Conservation (phyloP, 1,140 invertebrate genomes). For the Drepana arcuata region DNA sequence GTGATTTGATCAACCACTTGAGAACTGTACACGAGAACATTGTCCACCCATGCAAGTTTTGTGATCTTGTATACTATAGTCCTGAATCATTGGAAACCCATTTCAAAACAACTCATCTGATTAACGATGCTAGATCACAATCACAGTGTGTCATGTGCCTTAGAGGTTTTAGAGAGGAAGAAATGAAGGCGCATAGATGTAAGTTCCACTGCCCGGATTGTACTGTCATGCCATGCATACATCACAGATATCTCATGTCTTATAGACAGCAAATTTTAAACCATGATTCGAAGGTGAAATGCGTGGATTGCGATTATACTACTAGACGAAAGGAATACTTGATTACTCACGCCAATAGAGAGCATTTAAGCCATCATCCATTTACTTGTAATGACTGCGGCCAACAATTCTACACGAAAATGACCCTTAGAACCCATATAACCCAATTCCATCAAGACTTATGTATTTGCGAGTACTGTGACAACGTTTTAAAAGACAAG, state of each 20-base stretch:
- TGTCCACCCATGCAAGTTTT: conserved; percentile 17
- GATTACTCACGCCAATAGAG: conserved; percentile 19
- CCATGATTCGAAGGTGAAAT: conserved; percentile 14
- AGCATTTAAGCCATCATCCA: conserved; percentile 26
- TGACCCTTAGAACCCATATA: conserved; percentile 19
- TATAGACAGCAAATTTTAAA: conserved; percentile 21
- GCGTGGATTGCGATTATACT: conserved; percentile 24
- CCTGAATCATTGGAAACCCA: conserved; percentile 15
- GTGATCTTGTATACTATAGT: conserved; percentile 17
- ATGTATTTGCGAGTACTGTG: conserved; percentile 20
- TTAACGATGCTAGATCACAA: conserved; percentile 6
- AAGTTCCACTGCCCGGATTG: conserved; percentile 27
- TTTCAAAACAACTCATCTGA: conserved; percentile 16
- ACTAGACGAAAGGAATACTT: conserved; percentile 20
- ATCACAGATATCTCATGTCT: conserved; percentile 21
- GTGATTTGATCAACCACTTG: conserved; percentile 18
- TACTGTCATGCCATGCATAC: conserved; percentile 20
- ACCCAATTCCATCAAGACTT: conserved; percentile 21
- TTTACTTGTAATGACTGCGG: conserved; percentile 22
- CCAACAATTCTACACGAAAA: conserved; percentile 23
- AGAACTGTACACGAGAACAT: conserved; percentile 13
- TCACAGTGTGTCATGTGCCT: conserved; percentile 23
- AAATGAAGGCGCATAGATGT: conserved; percentile 24
- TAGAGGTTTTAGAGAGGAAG: conserved; percentile 10
- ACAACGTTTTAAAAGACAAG: conserved; percentile 17